Evolutionary conservation across 2,888 invertebrate species (phyloP), one percentile per base, ranked within the genome.

Genomic region (Netelia melanura): DNA sequence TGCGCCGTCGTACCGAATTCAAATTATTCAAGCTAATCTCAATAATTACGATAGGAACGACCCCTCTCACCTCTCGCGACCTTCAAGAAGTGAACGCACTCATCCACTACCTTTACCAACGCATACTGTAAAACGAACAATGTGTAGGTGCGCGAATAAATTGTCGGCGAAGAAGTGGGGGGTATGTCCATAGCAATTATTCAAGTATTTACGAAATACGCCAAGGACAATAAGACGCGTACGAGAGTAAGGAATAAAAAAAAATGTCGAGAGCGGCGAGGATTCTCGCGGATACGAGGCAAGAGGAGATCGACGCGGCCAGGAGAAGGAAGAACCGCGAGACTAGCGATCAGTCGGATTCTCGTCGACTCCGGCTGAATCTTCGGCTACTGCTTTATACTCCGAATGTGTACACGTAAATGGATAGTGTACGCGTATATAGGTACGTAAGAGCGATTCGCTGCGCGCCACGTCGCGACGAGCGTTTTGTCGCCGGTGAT

Each of bases 401-500:
- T 79, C 61, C 67, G 48, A 68, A 52, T 75, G 62, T 44, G 67
- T 72, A 81, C 79, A 82, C 72, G 78, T 44, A 21, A 30, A 61
- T 21, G 71, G 78, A 72, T 76, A 68, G 56, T 25, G 21, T 25
- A 54, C 67, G 65, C 11, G 67, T 56, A 58, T 56, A 77, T 81
- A 70, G 64, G 80, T 72, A 44, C 79, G 64, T 52, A 70, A 83
- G 87, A 85, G 89, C 90, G 91, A 90, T 91, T 91, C 90, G 89
- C 89, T 88, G 85, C 90, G 92, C 79, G 70, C 65, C 17, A 64
- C 82, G 61, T 65, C 82, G 90, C 90, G 92, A 93, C 92, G 92
- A 93, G 90, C 93, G 91, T 93, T 93, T 93, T 93, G 93, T 93
- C 93, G 92, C 91, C 86, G 88, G 92, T 93, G 93, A 93, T 93